phyloP scores from a whole-genome alignment of 2,888 invertebrate species.

The Zonitis immaculata region DNA sequence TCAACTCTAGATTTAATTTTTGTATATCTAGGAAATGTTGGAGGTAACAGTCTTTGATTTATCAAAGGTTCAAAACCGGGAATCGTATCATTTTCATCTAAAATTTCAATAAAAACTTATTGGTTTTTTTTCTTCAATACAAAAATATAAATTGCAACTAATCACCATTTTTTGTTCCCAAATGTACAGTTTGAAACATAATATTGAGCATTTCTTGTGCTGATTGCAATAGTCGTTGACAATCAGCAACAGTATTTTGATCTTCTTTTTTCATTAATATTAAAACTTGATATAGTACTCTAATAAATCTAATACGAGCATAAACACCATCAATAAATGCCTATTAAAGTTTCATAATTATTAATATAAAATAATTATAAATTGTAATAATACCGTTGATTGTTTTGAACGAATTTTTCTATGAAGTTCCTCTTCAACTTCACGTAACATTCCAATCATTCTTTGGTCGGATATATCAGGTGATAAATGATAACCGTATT shows the following conservation, averaged over 20 bases:
- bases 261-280: slow-evolving; percentile 57
- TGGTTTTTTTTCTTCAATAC: neutral
- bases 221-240: slow-evolving; percentile 73
- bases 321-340: slow-evolving; percentile 64
- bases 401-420: slow-evolving; percentile 60
- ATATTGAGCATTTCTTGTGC: slow-evolving; percentile 78
- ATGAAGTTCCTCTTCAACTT: slow-evolving; percentile 87
- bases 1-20: slow-evolving; percentile 78
- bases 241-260: slow-evolving; percentile 63
- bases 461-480: slow-evolving; percentile 78
- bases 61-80: slow-evolving; percentile 95
- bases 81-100: slow-evolving; percentile 69
- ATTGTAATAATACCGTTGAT: slow-evolving; percentile 5
- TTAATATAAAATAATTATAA: neutral
- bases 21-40: slow-evolving; percentile 95
- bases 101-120: slow-evolving; percentile 12
- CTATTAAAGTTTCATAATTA: slow-evolving; percentile 32
- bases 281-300: slow-evolving; percentile 80
- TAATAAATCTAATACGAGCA: slow-evolving; percentile 78
- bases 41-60: slow-evolving; percentile 93
- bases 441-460: slow-evolving; percentile 75
- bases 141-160: neutral
- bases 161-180: slow-evolving; percentile 59
- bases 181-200: slow-evolving; percentile 69
- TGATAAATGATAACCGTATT: slow-evolving; percentile 81